Evolutionary conservation across 2,888 invertebrate species (phyloP).

Genomic region (Parthenolecanium corni): DNA sequence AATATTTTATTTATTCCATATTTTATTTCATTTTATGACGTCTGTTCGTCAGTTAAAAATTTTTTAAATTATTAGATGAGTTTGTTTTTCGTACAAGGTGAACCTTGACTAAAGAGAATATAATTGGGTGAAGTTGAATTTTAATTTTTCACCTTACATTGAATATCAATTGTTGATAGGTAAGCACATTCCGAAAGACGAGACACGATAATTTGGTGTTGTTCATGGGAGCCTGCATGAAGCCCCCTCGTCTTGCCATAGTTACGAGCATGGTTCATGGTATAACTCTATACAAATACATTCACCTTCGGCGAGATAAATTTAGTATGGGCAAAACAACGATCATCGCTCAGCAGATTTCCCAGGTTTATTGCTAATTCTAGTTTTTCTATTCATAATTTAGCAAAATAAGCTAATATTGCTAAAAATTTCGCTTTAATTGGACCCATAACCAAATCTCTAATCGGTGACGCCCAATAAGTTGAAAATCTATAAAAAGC

Average conservation of each 20-base stretch:
- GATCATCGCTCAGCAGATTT: constrained; percentile 89
- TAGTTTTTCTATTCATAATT: too few species aligned
- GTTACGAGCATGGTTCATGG: constrained; percentile 96
- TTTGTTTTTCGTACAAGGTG: too few species aligned
- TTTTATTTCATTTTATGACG: constrained; percentile 4
- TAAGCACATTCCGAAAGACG: constrained; percentile 91
- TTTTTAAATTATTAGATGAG: not conserved
- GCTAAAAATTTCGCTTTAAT: too few species aligned
- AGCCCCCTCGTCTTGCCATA: constrained; percentile 89
- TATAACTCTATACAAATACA: constrained; percentile 83
- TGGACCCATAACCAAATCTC: too few species aligned
- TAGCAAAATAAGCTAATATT: too few species aligned
- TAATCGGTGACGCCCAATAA: too few species aligned
- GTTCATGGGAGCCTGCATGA: constrained; percentile 99
- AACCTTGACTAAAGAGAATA: not conserved
- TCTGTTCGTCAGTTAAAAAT: not conserved
- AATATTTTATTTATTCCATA: constrained; percentile 18
- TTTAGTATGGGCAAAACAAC: constrained; percentile 88
- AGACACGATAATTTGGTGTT: constrained; percentile 96
- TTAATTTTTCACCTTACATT: too few species aligned
- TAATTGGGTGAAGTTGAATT: not conserved
- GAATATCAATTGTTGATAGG: constrained; percentile 50
- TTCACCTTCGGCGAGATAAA: constrained; percentile 83
- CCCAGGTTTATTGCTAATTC: constrained; percentile 61
- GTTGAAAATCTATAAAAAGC: not conserved